Base-by-base conservation (phyloP, 2,113 vertebrate genomes). In the Smithornis capensis region DNA sequence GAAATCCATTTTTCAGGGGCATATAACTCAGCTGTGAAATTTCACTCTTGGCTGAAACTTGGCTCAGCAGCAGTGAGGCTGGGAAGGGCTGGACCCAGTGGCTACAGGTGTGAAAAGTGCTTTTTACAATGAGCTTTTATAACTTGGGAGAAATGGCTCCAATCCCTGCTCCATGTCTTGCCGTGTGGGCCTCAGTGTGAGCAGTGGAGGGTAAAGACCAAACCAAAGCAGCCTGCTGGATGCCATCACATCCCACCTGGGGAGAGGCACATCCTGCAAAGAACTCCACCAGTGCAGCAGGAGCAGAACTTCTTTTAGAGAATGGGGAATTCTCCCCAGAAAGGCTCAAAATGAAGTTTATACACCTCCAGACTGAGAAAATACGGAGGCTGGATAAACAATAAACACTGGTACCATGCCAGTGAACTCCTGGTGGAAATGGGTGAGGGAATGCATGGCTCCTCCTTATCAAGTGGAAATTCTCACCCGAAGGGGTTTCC, bases 1-100 rank as follows among this genome's bases (percentile, higher is more conserved):
- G 91, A 97, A 97, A 95, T 40, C 85, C 81, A n/a, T 75, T 63
- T 90, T 92, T 91, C 82, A 71, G 71, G 92, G 87, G 74, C 62
- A 56, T 40, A 18, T 45, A 90, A 79, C 81, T 94, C 95, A 94
- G 87, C 96, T 91, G 82, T 89, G 92, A 94, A 76, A 83, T 78
- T 68, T 65, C 94, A 71, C 80, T 96, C 90, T 37, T 40, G 87
- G 85, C 91, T 81, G 74, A 64, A 95, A 84, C 78, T 95, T 94
- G 95, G 94, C 95, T 95, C 76, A 56, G 85, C 27, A 77, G 94
- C 84, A 76, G 75, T 62, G 90, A 73, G 62, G 49, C 35, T 35
- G 87, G 78, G 73, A 65, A 95, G 55, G 91, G 78, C 53, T 18
- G 81, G 70, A 73, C 38, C 31, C 81, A 12, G 83, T 3, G n/a